Conservation (phyloP, 1,140 invertebrate genomes). For the Nephila pilipes region DNA sequence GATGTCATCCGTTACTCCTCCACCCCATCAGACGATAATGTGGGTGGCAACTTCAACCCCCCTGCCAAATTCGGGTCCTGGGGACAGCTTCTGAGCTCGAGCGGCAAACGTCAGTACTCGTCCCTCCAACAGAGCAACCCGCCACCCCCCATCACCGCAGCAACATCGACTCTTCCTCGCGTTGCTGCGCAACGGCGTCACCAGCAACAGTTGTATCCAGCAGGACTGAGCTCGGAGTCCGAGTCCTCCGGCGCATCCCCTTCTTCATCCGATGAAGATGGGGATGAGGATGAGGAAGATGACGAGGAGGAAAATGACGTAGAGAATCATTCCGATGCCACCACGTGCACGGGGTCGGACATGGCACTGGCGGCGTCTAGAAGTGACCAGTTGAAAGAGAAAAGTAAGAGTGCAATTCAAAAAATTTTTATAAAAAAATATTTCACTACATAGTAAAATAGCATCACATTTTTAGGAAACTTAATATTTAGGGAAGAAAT, state of each 20-base stretch:
- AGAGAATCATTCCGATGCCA: slow-evolving; percentile 57
- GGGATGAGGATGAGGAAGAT: slow-evolving; percentile 58
- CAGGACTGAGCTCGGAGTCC: slow-evolving; percentile 61
- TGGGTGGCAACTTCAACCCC: slow-evolving; percentile 25
- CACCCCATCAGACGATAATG: slow-evolving; percentile 20
- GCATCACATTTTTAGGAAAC: no score
- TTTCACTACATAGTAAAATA: not conserved
- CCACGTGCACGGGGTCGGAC: slow-evolving; percentile 69
- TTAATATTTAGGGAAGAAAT: no score
- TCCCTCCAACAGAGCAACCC: slow-evolving; percentile 29
- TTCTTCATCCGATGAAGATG: slow-evolving; percentile 32
- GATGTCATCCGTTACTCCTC: slow-evolving; percentile 61
- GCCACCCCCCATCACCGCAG: not conserved
- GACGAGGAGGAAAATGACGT: slow-evolving; percentile 59
- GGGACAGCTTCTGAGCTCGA: slow-evolving; percentile 56
- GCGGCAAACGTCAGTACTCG: slow-evolving; percentile 51
- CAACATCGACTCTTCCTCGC: slow-evolving; percentile 67
- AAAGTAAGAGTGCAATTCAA: slow-evolving; percentile 35
- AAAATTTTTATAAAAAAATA: not conserved
- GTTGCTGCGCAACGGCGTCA: slow-evolving; percentile 68
- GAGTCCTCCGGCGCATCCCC: not conserved
- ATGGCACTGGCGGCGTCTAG: slow-evolving; percentile 54
- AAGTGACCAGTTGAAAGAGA: slow-evolving; percentile 51
- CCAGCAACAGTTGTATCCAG: slow-evolving; percentile 64
- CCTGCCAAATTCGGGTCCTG: slow-evolving; percentile 73